Base-by-base conservation (phyloP, 2,113 vertebrate species). In the Leucosticte australis region DNA sequence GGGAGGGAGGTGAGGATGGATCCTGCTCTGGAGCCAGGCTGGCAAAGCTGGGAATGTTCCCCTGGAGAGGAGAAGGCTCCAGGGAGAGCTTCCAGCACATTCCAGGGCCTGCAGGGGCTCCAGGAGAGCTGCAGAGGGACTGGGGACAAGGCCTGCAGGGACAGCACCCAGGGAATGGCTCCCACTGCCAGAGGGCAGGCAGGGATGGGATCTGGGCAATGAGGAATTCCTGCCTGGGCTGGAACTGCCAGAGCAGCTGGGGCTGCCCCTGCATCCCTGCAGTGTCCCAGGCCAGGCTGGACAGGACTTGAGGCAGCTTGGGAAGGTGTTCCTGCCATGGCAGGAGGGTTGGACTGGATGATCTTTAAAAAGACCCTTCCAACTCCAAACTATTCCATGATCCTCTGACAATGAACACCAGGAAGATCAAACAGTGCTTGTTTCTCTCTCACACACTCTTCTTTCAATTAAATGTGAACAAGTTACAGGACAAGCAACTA, bases 11-110 rank as follows among this genome's bases (percentile, higher is more conserved):
- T 7, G n/a, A 68, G 70, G 44, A 22, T 0, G 17, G 44, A 64
- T 11, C 35, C 56, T 17, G 52, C 77, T 59, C 60, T 52, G 76
- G 37, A 88, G 35, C 57, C 67, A 55, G 56, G 4, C 49, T 63
- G 75, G 65, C 41, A 71, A 49, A 41, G n/a, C 49, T 79, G 74
- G 49, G 84, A 0, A 0, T 26, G 65, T 0, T 79, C 41, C 0
- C n/a, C 65, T 47, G 56, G 56, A 63, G 12, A 39, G 1, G n/a
- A 2, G 23, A 70, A 41, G 8, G 24, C 0, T 39, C 24, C 65
- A 87, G 75, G n/a, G n/a, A 74, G 59, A 84, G n/a, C 69, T 82
- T 3, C 5, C 22, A 59, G 65, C 19, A 5, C 50, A 9, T 63
- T 3, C 0, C 63, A 80, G 77, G 31, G 12, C 33, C 53, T 71